Conservation (phyloP, 92 coral and sea anemone species). For the Ricordea florida region DNA sequence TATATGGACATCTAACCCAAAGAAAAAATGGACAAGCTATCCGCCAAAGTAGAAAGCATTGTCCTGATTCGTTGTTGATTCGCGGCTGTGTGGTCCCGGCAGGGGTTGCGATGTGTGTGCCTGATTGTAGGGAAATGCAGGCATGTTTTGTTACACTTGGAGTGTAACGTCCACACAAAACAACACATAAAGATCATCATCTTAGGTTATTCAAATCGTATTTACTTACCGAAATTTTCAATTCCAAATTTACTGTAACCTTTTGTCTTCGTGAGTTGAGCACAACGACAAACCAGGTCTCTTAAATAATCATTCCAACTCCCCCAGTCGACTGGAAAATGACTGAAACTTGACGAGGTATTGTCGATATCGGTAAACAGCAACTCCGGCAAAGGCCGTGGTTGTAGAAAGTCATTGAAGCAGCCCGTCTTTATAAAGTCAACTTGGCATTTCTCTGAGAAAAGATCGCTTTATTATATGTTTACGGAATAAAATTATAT, state of each 20-base stretch:
- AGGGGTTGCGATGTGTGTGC: too few relatives aligned
- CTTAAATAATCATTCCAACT: constrained; percentile 25
- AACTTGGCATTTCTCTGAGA: constrained; percentile 10
- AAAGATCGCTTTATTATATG: too few relatives aligned
- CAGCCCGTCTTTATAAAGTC: constrained; percentile 25
- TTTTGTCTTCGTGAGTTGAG: constrained; percentile 16
- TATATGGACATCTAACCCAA: too few relatives aligned
- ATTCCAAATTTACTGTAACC: constrained; percentile 28
- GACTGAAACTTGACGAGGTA: constrained; percentile 3
- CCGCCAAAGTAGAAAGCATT: too few relatives aligned
- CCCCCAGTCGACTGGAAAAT: constrained; percentile 52
- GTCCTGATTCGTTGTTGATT: too few relatives aligned
- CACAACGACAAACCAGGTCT: constrained; percentile 49
- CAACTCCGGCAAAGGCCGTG: not conserved
- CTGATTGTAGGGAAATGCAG: too few relatives aligned
- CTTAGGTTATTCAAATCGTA: too few relatives aligned
- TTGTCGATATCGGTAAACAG: constrained; percentile 35
- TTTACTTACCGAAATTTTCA: constrained; percentile 35
- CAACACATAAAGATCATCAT: not conserved
- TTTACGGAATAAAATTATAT: too few relatives aligned
- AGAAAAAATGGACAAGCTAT: too few relatives aligned
- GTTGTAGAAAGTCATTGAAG: constrained; percentile 4
- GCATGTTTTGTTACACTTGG: too few relatives aligned
- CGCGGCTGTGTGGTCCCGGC: too few relatives aligned
- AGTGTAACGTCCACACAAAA: too few relatives aligned